These are phyloP conservation scores for Drosophila maculinotata DNA, from an alignment of 2,888 invertebrate genomes.

Conservation along the genomic window DNA sequence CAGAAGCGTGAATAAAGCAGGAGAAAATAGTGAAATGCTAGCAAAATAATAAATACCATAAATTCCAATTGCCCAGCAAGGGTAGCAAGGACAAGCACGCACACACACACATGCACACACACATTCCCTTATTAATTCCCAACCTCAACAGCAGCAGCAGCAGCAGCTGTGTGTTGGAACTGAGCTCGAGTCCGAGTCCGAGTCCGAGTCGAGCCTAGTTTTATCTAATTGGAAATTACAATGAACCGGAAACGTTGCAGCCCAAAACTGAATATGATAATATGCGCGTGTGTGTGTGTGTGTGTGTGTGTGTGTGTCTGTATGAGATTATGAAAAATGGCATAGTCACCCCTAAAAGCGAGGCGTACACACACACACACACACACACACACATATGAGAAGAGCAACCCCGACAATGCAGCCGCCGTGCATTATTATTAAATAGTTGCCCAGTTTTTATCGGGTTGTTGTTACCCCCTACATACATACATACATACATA, in stretches of 20 bases:
- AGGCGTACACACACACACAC: slow-evolving; percentile 16
- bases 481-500: too few species aligned
- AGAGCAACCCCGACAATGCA: slow-evolving; percentile 42
- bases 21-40: slow-evolving; percentile 50
- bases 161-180: slow-evolving; percentile 41
- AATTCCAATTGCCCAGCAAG: slow-evolving; percentile 68
- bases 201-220: slow-evolving; percentile 28
- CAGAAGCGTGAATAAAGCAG: slow-evolving; percentile 42
- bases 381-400: background rate
- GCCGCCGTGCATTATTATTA: slow-evolving; percentile 53
- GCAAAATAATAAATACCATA: slow-evolving; percentile 63
- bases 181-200: slow-evolving; percentile 9
- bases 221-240: slow-evolving; percentile 73
- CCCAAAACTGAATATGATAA: slow-evolving; percentile 56
- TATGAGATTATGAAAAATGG: slow-evolving; percentile 63
- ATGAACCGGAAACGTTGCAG: slow-evolving; percentile 61
- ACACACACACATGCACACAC: slow-evolving; percentile 25
- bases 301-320: slow-evolving; percentile 12
- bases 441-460: slow-evolving; percentile 48
- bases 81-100: slow-evolving; percentile 50
- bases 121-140: slow-evolving; percentile 62
- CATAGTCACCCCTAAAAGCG: slow-evolving; percentile 63
- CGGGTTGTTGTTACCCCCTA: slow-evolving; percentile 18
- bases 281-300: slow-evolving; percentile 7
- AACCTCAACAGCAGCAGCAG: slow-evolving; percentile 23